phyloP scores from a whole-genome alignment of 1,140 invertebrate species.

The Zeugodacus cucurbitae region DNA sequence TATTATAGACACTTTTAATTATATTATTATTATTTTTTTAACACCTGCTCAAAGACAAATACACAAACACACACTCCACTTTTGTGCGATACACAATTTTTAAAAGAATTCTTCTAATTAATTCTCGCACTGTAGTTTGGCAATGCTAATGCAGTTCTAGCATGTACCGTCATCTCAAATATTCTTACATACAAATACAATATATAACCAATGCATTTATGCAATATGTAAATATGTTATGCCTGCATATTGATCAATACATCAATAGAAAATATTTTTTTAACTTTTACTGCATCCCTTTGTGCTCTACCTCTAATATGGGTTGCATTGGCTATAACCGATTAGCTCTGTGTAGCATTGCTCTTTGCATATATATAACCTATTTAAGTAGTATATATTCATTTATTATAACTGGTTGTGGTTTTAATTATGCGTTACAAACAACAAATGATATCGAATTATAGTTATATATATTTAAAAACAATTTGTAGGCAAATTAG shows the following conservation, averaged over 20 bases:
- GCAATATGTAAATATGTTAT: neutral
- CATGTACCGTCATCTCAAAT: neutral
- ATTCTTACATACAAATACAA: neutral
- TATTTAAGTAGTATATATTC: neutral
- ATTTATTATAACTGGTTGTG: neutral
- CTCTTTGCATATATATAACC: neutral
- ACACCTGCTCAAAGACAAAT: neutral
- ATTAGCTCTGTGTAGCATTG: neutral
- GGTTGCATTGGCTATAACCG: neutral
- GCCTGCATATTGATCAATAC: neutral
- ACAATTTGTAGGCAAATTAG: too few relatives aligned
- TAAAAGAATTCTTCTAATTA: neutral
- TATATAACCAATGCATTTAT: neutral
- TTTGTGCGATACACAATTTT: neutral
- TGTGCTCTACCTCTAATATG: neutral
- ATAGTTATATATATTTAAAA: too few relatives aligned
- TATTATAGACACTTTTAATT: neutral
- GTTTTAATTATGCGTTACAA: neutral
- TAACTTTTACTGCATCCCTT: constrained; percentile 16
- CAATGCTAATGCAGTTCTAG: constrained; percentile 12
- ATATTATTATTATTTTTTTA: neutral
- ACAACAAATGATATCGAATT: neutral
- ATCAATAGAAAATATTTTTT: neutral
- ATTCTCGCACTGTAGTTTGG: neutral
- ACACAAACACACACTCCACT: neutral